Percentiles rank a stretch among this genome's conserved stretches.
Conservation (phyloP, 2,888 invertebrate genomes). For the Pollenia griseotomentosa region DNA sequence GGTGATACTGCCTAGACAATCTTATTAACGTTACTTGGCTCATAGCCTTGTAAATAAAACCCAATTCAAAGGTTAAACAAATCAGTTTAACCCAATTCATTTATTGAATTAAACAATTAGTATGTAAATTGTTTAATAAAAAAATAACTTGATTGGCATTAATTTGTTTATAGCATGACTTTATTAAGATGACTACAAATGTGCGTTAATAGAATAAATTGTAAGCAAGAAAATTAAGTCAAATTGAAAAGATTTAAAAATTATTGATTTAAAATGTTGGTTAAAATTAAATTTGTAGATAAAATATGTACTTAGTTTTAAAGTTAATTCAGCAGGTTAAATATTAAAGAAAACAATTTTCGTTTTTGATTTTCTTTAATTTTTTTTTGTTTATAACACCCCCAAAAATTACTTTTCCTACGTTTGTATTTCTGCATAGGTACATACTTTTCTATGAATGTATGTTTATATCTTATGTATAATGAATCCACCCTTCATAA, state of each 20-base stretch:
- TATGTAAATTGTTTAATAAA: slow-evolving; percentile 1
- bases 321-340: too few relatives aligned
- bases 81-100: too few relatives aligned
- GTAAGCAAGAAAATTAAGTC: background rate
- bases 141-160: slow-evolving; percentile 20
- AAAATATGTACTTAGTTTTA: too few relatives aligned
- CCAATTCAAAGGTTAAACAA: too few relatives aligned
- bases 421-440: background rate
- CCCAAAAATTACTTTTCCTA: background rate
- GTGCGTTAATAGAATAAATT: background rate
- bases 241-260: background rate
- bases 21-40: too few relatives aligned
- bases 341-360: too few relatives aligned
- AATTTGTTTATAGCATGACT: background rate
- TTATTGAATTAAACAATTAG: too few relatives aligned
- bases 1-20: too few relatives aligned
- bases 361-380: too few relatives aligned
- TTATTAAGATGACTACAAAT: background rate
- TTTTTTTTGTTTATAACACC: background rate
- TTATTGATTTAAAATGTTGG: background rate
- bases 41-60: too few relatives aligned
- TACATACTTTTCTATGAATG: background rate
- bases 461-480: background rate
- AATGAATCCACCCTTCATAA: slow-evolving; percentile 24
- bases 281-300: too few relatives aligned